Conservation (phyloP, 2,888 invertebrate genomes). For the Nesidiocoris tenuis region DNA sequence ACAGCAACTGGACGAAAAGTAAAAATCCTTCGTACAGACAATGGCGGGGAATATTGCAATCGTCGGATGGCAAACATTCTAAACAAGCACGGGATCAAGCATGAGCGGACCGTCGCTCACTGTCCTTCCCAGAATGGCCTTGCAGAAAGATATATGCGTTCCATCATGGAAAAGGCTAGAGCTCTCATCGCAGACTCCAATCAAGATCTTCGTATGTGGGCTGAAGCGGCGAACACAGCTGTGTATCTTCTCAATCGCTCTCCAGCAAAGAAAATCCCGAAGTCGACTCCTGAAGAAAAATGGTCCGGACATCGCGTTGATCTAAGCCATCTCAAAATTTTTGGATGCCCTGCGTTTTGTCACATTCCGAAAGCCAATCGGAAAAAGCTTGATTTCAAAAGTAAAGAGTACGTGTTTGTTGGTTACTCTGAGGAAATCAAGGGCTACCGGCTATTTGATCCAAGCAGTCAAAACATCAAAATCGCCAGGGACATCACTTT, state of each 20-base stretch:
- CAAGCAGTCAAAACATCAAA: not conserved
- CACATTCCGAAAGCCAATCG: not conserved
- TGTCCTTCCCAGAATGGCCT: slow-evolving; percentile 40
- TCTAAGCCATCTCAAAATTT: slow-evolving; percentile 36
- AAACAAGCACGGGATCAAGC: slow-evolving; percentile 24
- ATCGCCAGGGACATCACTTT: not conserved
- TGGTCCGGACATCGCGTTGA: not conserved
- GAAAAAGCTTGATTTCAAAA: not conserved
- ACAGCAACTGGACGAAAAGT: not conserved
- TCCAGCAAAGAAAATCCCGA: slow-evolving; percentile 32
- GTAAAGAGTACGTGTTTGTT: slow-evolving; percentile 4
- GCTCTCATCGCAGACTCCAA: slow-evolving; percentile 51
- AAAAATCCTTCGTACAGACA: slow-evolving; percentile 19
- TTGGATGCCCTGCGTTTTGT: slow-evolving; percentile 40
- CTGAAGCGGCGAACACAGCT: too few species aligned
- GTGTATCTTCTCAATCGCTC: slow-evolving; percentile 52
- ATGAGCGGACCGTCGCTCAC: slow-evolving; percentile 35
- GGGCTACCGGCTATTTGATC: not conserved
- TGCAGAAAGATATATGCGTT: slow-evolving; percentile 27
- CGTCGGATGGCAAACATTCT: not conserved
- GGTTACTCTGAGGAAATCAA: not conserved
- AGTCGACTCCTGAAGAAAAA: slow-evolving; percentile 20
- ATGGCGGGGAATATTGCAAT: slow-evolving; percentile 35
- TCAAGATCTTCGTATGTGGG: slow-evolving; percentile 46
- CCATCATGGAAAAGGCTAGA: slow-evolving; percentile 37